Base-by-base conservation (phyloP, 2,797 vertebrate species). In the Anabacerthia variegaticeps region DNA sequence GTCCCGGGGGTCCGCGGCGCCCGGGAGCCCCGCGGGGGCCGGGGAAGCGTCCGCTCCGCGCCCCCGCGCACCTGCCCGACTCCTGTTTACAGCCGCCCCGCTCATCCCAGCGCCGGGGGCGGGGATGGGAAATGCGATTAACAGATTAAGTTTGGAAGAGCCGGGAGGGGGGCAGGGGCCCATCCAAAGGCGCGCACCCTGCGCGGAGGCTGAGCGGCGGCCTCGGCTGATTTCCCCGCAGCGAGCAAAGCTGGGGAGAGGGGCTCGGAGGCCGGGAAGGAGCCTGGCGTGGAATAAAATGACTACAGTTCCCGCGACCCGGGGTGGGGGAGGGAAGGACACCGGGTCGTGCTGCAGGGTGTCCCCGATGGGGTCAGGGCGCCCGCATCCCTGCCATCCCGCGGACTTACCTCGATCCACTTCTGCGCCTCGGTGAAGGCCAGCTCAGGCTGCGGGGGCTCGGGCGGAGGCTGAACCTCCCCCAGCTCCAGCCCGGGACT, bases 351-450 rank as follows among this genome's bases (percentile, higher is more conserved):
- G 21, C 49, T 19, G 46, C 26, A 12, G 34, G 14, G 8, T 7
- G 59, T 68, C 24, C 59, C 19, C 48, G 6, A 19, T n/a, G 66
- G 30, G 39, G 28, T 36, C 34, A 22, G 43, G 43, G 16, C 28
- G 4, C 54, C 85, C 26, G 44, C 34, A 32, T 12, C 56, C 28
- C 44, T 13, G 49, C 83, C 59, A 73, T 27, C 39, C 58, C 58
- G n/a, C 20, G 56, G 51, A 95, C 98, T 98, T 94, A 99, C 99
- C 99, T 99, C 98, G 80, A 99, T 99, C 99, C 99, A 99, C 98
- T 99, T 98, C 97, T 99, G 99, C 13, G 99, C 99, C 97, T 99
- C 99, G 79, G 95, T 98, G 88, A 98, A 99, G 58, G 99, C 99
- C 56, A 98, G 97, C 65, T 99, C 99, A 1, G 98, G 98, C 89